A percentile compares a stretch with the other conserved stretches of the same genome.
phyloP scores from a whole-genome alignment of 2,113 vertebrate genomes.

The Bubo scandiacus region DNA sequence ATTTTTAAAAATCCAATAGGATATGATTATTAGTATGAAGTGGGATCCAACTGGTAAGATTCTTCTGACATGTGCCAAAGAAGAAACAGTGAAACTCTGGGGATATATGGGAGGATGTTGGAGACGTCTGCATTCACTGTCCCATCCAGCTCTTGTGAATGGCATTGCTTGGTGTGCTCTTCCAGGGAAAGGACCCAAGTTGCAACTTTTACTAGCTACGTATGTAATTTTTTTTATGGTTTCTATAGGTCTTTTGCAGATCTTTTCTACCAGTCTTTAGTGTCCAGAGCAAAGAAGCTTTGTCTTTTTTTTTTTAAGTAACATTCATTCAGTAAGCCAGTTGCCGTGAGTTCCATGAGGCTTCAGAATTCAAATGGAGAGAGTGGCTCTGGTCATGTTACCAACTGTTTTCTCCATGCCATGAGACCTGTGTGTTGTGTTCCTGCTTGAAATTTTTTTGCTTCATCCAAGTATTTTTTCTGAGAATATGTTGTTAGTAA shows the following conservation, averaged over 20 bases:
- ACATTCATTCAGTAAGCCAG: not conserved
- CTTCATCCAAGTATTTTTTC: not conserved
- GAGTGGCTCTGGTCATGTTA: not conserved
- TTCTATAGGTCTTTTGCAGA: not conserved
- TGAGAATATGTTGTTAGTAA: not conserved
- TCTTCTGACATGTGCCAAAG: constrained; percentile 93
- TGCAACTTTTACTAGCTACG: constrained; percentile 88
- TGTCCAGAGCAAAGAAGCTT: not conserved
- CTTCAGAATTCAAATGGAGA: not conserved
- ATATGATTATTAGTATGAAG: constrained; percentile 86
- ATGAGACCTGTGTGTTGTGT: not conserved
- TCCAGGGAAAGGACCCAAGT: constrained; percentile 78
- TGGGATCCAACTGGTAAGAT: constrained; percentile 91
- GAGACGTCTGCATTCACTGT: constrained; percentile 82
- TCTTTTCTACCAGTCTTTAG: not conserved
- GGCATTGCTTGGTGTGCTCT: constrained; percentile 87
- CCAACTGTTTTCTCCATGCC: not conserved
- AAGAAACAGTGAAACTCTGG: constrained; percentile 94
- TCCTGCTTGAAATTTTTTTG: not conserved
- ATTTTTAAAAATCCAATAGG: constrained; percentile 70
- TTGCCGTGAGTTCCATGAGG: not conserved
- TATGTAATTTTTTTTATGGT: constrained; percentile 64
- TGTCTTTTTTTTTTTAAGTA: not conserved
- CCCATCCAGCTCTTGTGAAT: constrained; percentile 86
- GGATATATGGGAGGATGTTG: constrained; percentile 78